Base-by-base conservation (phyloP, 2,113 vertebrate genomes). In the Seriola rivoliana region DNA sequence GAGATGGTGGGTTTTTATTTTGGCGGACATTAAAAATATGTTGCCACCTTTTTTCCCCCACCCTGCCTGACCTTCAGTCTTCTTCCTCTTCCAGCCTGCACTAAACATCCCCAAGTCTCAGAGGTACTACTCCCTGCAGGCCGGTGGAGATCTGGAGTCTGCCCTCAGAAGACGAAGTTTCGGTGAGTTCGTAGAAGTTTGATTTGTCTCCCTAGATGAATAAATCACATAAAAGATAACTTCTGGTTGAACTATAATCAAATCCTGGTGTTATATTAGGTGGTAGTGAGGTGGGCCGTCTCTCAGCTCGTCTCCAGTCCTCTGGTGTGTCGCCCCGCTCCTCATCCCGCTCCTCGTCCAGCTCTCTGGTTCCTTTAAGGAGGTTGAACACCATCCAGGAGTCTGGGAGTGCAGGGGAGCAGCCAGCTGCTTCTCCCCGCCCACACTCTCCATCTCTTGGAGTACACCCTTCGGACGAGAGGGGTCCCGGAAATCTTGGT, bases 91-190 rank as follows among this genome's bases (percentile, higher is more conserved):
- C 16, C 38, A 91, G 75, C 17, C 69, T 0, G 32, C 8, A n/a
- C 78, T 87, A 64, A 88, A 86, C 46, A 46, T 85, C 4, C 16
- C 69, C 19, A 86, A 8, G 52, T 80, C 87, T 23, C 91, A 90
- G 25, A 93, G 75, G 70, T 94, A 93, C 78, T 92, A 60, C 57
- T 95, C 94, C 52, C 88, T 95, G 11, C 94, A 93, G 14, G 58
- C 89, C 17, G 92, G 92, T 14, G 83, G 80, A 1, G 86, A 85
- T 38, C 75, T 93, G 57, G 91, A 93, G 66, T 67, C 80, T 0
- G 82, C 54, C 23, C 82, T 90, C 14, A 82, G 89, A 62, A 91
- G 90, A 74, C 32, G 64, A 10, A 85, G 42, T 70, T 71, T 62
- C 2, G 74, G 92, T 90, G 63, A 67, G 87, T 58, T 44, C 12